phyloP scores from a whole-genome alignment of 2,888 invertebrate genomes.

The Schizaphis graminum region DNA sequence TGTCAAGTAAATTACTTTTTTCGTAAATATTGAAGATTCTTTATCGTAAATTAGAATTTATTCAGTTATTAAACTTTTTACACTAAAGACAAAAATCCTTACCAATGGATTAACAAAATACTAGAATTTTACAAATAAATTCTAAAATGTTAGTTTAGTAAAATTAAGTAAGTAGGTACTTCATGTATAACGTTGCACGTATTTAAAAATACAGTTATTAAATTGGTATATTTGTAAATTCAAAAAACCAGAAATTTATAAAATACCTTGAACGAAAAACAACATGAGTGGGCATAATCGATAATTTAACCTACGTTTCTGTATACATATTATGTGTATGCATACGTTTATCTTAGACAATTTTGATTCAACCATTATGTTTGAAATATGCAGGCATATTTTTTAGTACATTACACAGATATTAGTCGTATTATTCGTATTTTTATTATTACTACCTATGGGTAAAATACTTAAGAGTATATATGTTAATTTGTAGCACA shows the following conservation, averaged over 20 bases:
- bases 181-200: too few relatives aligned
- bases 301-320: not conserved
- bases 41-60: not conserved
- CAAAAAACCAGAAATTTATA: not conserved
- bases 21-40: not conserved
- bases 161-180: not conserved
- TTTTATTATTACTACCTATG: not conserved
- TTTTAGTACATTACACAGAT: not conserved
- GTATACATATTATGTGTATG: not conserved
- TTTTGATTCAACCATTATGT: not conserved
- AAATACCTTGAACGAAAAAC: not conserved
- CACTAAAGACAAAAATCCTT: not conserved
- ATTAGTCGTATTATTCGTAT: too few relatives aligned
- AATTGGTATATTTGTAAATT: not conserved
- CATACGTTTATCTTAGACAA: not conserved
- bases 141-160: not conserved
- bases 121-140: not conserved
- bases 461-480: not conserved
- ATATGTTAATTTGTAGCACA: not conserved
- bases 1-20: not conserved
- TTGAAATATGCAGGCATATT: not conserved
- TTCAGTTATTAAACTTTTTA: not conserved
- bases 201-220: not conserved
- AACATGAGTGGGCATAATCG: not conserved
- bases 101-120: not conserved